A percentile compares a stretch with the other conserved stretches of the same genome.
Conservation (phyloP, 2,888 invertebrate species). For the Pecten maximus region DNA sequence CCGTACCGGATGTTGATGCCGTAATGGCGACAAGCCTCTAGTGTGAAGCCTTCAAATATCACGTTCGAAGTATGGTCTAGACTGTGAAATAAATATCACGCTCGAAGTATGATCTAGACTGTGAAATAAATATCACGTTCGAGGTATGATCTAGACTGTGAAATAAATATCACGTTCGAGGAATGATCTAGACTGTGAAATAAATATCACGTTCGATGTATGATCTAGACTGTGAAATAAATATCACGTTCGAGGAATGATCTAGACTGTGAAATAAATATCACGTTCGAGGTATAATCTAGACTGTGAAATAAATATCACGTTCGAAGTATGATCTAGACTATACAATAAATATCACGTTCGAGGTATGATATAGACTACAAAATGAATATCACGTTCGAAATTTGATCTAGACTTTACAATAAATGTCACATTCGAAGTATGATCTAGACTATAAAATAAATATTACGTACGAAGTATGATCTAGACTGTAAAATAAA, state of each 20-base stretch:
- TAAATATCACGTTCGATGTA: slow-evolving; percentile 50
- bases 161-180: slow-evolving; percentile 47
- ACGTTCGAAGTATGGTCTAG: slow-evolving; percentile 48
- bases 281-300: slow-evolving; percentile 45
- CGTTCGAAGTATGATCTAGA: slow-evolving; percentile 39
- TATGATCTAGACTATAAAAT: too few species aligned
- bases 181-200: not conserved
- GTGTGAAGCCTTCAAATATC: slow-evolving; percentile 61
- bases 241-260: slow-evolving; percentile 52
- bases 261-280: slow-evolving; percentile 33
- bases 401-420: too few species aligned
- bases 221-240: not conserved
- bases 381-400: too few species aligned
- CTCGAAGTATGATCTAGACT: slow-evolving; percentile 40
- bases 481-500: too few species aligned
- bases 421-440: too few species aligned
- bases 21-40: slow-evolving; percentile 66
- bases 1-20: slow-evolving; percentile 53
- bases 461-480: too few species aligned
- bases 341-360: too few species aligned
- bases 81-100: slow-evolving; percentile 38
- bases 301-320: slow-evolving; percentile 44
- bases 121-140: slow-evolving; percentile 46
- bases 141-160: not conserved
- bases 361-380: too few species aligned